These are phyloP conservation scores for Sitobion miscanthi DNA, from an alignment of 1,140 invertebrate species.

Conservation along the genomic window DNA sequence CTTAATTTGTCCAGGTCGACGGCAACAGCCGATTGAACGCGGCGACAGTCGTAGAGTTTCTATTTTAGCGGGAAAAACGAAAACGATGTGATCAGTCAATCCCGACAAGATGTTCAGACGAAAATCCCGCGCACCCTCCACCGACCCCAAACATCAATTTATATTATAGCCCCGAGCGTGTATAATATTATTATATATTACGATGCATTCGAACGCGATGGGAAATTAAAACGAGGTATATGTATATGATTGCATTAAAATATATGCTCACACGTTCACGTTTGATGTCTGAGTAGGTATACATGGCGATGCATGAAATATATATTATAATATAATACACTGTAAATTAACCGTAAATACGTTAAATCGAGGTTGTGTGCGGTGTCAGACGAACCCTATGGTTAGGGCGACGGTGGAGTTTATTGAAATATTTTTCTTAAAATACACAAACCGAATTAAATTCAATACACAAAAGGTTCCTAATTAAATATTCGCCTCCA, in stretches of 20 bases:
- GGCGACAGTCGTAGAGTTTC: slow-evolving; percentile 67
- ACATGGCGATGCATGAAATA: background rate
- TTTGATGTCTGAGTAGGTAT: background rate
- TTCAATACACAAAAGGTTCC: background rate
- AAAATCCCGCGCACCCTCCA: background rate
- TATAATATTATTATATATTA: background rate
- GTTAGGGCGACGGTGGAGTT: background rate
- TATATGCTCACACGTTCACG: background rate
- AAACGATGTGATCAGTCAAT: background rate
- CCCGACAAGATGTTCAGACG: background rate
- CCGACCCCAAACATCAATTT: background rate
- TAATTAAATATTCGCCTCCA: background rate
- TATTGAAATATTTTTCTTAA: slow-evolving; percentile 18
- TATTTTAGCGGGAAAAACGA: slow-evolving; percentile 58
- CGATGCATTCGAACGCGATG: background rate
- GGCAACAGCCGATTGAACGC: slow-evolving; percentile 45
- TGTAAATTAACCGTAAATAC: background rate
- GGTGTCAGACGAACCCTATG: background rate
- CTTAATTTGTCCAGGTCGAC: slow-evolving; percentile 31
- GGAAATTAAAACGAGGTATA: background rate
- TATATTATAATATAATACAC: too few relatives aligned
- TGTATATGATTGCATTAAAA: background rate
- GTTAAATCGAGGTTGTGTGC: background rate
- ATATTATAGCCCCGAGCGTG: background rate
- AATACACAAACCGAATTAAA: background rate